Evolutionary conservation across 2,888 invertebrate genomes (phyloP), one percentile per base, ranked within the genome.

Genomic region (Cryptocheilus praepositus): DNA sequence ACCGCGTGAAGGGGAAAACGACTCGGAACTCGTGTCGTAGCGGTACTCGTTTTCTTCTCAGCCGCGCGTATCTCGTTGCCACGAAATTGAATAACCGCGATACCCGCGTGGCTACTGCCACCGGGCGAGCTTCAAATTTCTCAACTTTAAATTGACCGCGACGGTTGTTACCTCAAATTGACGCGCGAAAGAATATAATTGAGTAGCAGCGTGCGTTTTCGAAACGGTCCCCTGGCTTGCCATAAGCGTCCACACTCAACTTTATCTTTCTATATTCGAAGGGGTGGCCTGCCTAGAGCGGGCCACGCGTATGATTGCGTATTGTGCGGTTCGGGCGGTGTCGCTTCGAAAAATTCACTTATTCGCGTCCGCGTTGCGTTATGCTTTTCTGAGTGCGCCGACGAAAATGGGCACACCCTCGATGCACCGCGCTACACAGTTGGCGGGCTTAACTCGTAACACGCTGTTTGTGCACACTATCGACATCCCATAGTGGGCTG

Each of bases 21-120:
- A 77, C 75, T 81, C 77, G 70, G 73, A 79, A 77, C 81, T 79
- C 71, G 73, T 76, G 78, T 75, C 78, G 74, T 79, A 80, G 81
- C 79, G 81, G 73, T 81, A 79, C 75, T 79, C 73, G 77, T 77
- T 79, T 75, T 77, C 75, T 74, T 73, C 70, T 69, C 62, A 55
- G 57, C 56, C 56, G 36, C 44, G 54, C 62, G 21, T 19, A 74
- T 70, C 72, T 78, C 71, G 71, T 72, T 76, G 69, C 74, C 72
- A 59, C 74, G 56, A 70, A 75, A 76, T 79, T 74, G 72, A 74
- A 76, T 76, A 79, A 79, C 73, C 66, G 62, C 75, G 66, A 70
- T 76, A 66, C 53, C 46, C 67, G 22, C 57, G 62, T 54, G 49
- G 49, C 52, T 54, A 25, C 54, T 49, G 58, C 36, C 22, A 56